These are phyloP conservation scores for Cantharis rufa DNA, from an alignment of 2,888 invertebrate species.

Conservation along the genomic window DNA sequence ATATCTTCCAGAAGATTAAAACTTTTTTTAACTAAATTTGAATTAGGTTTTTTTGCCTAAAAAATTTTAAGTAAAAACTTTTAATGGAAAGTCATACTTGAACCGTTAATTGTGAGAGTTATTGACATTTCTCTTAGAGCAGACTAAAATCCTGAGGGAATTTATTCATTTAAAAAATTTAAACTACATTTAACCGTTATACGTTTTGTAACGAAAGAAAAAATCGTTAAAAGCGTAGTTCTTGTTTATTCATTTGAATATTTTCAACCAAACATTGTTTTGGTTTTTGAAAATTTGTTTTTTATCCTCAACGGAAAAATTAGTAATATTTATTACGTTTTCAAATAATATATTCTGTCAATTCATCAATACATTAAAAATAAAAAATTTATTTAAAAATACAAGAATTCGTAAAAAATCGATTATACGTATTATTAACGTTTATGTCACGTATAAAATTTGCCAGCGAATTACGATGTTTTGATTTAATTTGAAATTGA, in stretches of 20 bases:
- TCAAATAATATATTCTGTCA: neutral
- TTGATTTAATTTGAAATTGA: too few relatives aligned
- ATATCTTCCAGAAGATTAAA: constrained; percentile 6
- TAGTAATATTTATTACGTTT: too few relatives aligned
- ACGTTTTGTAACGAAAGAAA: neutral
- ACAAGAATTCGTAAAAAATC: neutral
- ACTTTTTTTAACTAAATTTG: constrained; percentile 1
- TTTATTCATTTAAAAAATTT: neutral
- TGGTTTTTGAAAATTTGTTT: too few relatives aligned
- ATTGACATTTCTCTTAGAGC: neutral
- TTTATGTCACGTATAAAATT: neutral
- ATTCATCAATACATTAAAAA: neutral
- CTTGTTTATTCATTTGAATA: neutral
- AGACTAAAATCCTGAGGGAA: neutral
- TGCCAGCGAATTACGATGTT: too few relatives aligned
- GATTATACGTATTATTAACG: neutral
- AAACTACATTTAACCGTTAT: neutral
- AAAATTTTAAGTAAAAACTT: neutral
- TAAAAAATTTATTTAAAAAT: neutral
- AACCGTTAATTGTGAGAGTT: neutral
- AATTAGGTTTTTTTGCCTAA: constrained; percentile 1
- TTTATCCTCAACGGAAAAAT: too few relatives aligned
- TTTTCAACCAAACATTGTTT: too few relatives aligned
- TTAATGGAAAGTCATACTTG: neutral
- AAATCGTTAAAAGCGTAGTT: neutral